Evolutionary conservation across 2,888 invertebrate genomes (phyloP).

Genomic region (Cheilosia impressa): DNA sequence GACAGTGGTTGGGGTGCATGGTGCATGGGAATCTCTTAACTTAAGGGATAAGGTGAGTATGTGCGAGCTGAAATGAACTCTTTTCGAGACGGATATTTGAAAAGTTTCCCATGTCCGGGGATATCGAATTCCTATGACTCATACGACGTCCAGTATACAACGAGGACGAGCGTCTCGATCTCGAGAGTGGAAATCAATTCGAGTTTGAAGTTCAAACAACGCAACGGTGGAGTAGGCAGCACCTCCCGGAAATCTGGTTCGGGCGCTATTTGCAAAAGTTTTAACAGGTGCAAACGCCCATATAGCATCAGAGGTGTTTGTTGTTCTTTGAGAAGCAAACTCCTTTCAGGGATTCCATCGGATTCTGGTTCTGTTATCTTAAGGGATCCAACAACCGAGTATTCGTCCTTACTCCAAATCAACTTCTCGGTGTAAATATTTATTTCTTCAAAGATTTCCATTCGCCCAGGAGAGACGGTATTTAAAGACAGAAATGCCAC

Average conservation of each 20-base stretch:
- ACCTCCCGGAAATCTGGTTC: slow-evolving; percentile 24
- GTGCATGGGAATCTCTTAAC: slow-evolving; percentile 61
- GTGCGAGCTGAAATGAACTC: slow-evolving; percentile 58
- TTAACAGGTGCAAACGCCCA: slow-evolving; percentile 66
- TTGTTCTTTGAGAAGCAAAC: slow-evolving; percentile 24
- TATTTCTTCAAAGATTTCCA: slow-evolving; percentile 9
- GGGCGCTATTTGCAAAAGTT: slow-evolving; percentile 55
- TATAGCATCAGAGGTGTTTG: slow-evolving; percentile 25
- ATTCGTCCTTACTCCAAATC: slow-evolving; percentile 1
- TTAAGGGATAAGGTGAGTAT: slow-evolving; percentile 50
- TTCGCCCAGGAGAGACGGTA: slow-evolving; percentile 15
- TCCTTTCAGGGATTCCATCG: slow-evolving; percentile 20
- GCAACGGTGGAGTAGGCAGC: slow-evolving; percentile 19
- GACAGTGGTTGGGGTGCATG: slow-evolving; percentile 3
- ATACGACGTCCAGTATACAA: slow-evolving; percentile 4
- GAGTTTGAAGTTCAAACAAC: slow-evolving; percentile 56
- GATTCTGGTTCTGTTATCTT: slow-evolving; percentile 33
- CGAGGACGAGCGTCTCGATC: neutral
- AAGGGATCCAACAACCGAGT: slow-evolving; percentile 20
- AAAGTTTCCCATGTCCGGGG: slow-evolving; percentile 65
- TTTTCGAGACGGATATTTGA: slow-evolving; percentile 68
- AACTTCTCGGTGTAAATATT: slow-evolving; percentile 44
- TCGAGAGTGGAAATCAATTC: slow-evolving; percentile 63
- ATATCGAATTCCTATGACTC: neutral
- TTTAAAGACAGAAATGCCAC: slow-evolving; percentile 47